Conservation (phyloP, 2,113 vertebrate genomes). For the Cyanocitta stelleri region DNA sequence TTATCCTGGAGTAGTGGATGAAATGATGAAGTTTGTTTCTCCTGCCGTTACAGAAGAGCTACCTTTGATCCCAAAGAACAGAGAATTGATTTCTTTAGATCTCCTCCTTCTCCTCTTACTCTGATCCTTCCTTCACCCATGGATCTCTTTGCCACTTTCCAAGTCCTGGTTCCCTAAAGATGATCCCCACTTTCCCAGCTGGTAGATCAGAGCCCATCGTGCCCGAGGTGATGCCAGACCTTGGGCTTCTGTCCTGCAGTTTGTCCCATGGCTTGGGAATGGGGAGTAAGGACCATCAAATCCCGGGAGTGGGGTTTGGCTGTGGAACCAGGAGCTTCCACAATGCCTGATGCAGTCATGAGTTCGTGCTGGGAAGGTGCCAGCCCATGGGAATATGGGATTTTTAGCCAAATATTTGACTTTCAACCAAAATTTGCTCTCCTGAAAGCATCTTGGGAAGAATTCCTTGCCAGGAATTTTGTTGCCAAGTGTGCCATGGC, state of each 20-base stretch:
- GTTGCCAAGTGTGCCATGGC: rapidly evolving
- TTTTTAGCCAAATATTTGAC: background rate
- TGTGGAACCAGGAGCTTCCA: background rate
- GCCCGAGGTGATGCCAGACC: background rate
- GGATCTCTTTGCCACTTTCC: background rate
- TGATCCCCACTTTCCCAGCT: background rate
- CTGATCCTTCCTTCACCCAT: rapidly evolving
- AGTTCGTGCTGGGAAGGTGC: background rate
- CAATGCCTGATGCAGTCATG: rapidly evolving
- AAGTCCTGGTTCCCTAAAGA: background rate
- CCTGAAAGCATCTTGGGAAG: background rate
- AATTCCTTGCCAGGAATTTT: background rate
- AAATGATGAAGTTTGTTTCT: background rate
- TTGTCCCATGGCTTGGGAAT: background rate
- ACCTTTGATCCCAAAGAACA: background rate
- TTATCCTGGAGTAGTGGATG: background rate
- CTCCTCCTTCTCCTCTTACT: background rate
- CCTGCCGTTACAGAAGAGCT: background rate
- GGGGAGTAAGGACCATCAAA: background rate
- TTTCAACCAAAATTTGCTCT: background rate
- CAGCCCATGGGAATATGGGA: too few species aligned
- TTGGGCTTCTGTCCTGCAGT: background rate
- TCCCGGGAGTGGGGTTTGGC: background rate
- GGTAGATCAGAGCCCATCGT: background rate
- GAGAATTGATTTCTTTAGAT: background rate